phyloP scores from a whole-genome alignment of 2,888 invertebrate genomes.

The Dorcus hopei region DNA sequence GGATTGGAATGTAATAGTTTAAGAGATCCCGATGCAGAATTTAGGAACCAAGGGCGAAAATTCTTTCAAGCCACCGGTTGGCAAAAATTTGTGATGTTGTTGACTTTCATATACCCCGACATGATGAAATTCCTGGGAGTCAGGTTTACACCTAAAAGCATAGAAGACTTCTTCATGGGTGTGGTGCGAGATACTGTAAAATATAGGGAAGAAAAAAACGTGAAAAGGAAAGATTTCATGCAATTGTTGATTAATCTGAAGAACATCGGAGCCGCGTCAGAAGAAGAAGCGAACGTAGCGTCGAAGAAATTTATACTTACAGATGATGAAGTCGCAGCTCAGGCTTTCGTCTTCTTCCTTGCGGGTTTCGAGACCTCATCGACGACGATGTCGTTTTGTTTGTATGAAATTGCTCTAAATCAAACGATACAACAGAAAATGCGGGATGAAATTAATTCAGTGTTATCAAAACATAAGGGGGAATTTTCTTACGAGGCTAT shows the following conservation, averaged over 20 bases:
- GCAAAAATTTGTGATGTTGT: constrained; percentile 19
- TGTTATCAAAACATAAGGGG: constrained; percentile 34
- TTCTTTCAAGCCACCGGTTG: constrained; percentile 20
- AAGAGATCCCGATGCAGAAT: constrained; percentile 51
- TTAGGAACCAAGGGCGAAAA: constrained; percentile 32
- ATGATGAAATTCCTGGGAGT: constrained; percentile 17
- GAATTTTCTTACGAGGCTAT: constrained; percentile 46
- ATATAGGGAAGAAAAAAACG: constrained; percentile 45
- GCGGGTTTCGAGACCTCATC: constrained; percentile 63
- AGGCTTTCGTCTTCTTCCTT: constrained; percentile 57
- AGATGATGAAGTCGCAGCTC: constrained; percentile 34
- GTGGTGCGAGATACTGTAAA: constrained; percentile 47
- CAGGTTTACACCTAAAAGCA: constrained; percentile 18
- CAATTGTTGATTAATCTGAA: constrained; percentile 52
- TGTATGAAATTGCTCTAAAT: constrained; percentile 53
- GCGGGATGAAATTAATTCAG: constrained; percentile 42
- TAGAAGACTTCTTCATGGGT: constrained; percentile 30
- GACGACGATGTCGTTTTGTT: constrained; percentile 54
- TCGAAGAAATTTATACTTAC: constrained; percentile 7
- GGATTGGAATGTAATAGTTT: constrained; percentile 57
- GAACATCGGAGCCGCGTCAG: constrained; percentile 35
- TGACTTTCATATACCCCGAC: constrained; percentile 28
- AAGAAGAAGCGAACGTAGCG: neutral
- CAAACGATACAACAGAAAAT: constrained; percentile 47
- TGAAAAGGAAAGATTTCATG: constrained; percentile 53